Base-by-base conservation (phyloP, 2,113 vertebrate genomes). In the Tachuris rubrigastra region DNA sequence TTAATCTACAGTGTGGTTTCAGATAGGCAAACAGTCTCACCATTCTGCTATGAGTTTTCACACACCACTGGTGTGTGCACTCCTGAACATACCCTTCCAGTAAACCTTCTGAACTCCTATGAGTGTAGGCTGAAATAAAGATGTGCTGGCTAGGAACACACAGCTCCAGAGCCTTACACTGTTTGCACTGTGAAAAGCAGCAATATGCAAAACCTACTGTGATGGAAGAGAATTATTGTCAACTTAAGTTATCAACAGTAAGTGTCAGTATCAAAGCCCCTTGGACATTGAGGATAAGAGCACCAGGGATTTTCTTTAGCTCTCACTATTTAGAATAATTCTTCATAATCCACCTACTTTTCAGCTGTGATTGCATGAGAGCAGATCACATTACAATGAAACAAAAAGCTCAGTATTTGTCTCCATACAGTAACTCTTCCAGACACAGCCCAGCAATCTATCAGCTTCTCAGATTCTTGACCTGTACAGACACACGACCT, bases 321-420 rank as follows among this genome's bases (percentile, higher is more conserved):
- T 90, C 14, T 80, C 50, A 9, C 30, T 76, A 55, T 47, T 83
- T 27, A 76, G 53, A 82, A 39, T 76, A 85, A 84, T 55, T 85
- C 92, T 86, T 77, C 31, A 50, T 59, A 67, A 96, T 49, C 81
- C 53, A 89, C 16, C 31, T 25, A 79, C 35, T 56, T 92, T 39
- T 67, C 86, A 91, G 59, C 8, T 66, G 59, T 62, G 49, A 80
- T 83, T 93, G 86, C 75, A 30, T 24, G 12, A 72, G 46, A 80
- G 60, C 12, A 79, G 67, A 93, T 90, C 87, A 62, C 4, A 5
- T 94, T 92, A 85, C 90, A 90, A 42, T 15, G 50, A 93, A 95
- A 83, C 55, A 94, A 83, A 90, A 79, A 94, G 72, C 60, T 80
- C 50, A 62, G 31, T 81, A 89, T 87, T 83, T 89, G 81, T 65